Conservation (phyloP, 2,797 vertebrate genomes). For the Melanotaenia boesemani region DNA sequence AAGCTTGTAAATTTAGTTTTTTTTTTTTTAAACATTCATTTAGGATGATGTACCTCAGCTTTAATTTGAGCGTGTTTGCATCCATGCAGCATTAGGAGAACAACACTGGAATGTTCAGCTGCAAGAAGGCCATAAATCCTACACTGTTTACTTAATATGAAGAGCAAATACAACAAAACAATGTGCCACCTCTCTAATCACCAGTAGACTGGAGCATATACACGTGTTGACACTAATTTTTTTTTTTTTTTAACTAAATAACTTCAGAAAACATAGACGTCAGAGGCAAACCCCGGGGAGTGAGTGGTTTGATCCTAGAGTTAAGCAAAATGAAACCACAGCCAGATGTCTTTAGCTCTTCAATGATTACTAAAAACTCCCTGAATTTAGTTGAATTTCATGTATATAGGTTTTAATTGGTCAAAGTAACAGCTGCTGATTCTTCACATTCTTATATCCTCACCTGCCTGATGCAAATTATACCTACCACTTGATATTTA, state of each 20-base stretch:
- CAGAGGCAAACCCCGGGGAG: background rate
- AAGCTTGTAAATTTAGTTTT: conserved; percentile 1
- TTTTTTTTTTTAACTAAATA: background rate
- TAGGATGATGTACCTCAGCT: conserved; percentile 9
- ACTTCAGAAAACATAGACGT: background rate
- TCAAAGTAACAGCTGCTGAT: conserved; percentile 14
- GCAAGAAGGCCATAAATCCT: background rate
- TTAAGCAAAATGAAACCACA: background rate
- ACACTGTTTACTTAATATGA: conserved; percentile 11
- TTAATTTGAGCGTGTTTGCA: conserved; percentile 3
- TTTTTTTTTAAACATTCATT: background rate
- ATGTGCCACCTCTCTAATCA: background rate
- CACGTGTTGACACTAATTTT: background rate
- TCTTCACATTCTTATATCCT: conserved; percentile 34
- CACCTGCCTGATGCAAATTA: conserved; percentile 9
- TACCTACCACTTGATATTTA: conserved; percentile 13
- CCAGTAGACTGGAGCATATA: background rate
- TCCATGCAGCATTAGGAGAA: background rate
- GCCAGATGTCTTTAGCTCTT: background rate
- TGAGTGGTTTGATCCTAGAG: background rate
- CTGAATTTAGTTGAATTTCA: conserved; percentile 15
- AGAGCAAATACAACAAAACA: conserved; percentile 16
- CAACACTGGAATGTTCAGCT: background rate
- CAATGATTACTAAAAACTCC: conserved; percentile 2
- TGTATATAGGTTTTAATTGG: conserved; percentile 30